Conservation (phyloP, 35 echinoderm and acorn worm species). For the Heliocidaris erythrogramma region DNA sequence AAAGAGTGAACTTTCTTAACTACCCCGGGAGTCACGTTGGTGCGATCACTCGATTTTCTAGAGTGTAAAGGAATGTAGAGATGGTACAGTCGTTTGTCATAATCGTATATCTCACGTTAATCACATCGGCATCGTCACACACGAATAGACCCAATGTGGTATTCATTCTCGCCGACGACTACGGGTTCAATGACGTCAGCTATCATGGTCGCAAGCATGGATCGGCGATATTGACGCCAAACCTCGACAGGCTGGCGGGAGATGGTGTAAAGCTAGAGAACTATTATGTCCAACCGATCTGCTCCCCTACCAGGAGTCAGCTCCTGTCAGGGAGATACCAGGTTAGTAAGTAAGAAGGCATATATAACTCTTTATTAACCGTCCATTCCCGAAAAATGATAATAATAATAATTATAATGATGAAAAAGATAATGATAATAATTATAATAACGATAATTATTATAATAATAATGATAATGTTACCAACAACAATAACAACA, state of each 20-base stretch:
- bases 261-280: constrained; percentile 68
- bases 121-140: background rate
- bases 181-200: constrained; percentile 71
- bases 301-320: constrained; percentile 69
- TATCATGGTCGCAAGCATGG: constrained; percentile 57
- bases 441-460: no score
- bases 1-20: no score
- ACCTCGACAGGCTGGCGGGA: constrained; percentile 62
- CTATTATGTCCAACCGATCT: constrained; percentile 78
- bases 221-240: constrained; percentile 47
- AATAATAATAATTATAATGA: no score
- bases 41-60: no score
- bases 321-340: constrained; percentile 70
- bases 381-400: no score
- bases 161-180: constrained; percentile 75
- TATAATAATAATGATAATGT: no score
- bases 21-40: no score
- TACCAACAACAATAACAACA: no score
- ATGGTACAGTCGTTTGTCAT: background rate
- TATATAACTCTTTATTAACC: no score
- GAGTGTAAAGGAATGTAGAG: no score
- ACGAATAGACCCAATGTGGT: constrained; percentile 44
- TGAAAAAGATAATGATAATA: no score
- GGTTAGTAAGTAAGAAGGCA: constrained; percentile 7
- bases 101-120: background rate